These are phyloP conservation scores for Cirrhinus molitorella DNA, from an alignment of 2,797 vertebrate species.

Conservation along the genomic window DNA sequence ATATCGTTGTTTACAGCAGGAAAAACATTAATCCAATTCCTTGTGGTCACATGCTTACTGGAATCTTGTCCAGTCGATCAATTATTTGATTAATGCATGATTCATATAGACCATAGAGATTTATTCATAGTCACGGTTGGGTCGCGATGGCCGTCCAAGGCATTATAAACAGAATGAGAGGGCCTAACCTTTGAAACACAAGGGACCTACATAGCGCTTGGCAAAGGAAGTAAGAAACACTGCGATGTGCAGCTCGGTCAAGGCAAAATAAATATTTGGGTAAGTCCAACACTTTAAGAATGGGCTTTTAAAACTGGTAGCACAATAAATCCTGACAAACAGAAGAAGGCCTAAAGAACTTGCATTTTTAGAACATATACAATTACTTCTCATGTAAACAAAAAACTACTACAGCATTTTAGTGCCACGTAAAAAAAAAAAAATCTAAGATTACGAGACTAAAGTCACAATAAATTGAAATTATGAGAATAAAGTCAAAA, in stretches of 20 bases:
- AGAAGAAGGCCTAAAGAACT: conserved; percentile 37
- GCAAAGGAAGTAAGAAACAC: conserved; percentile 61
- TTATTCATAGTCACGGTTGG: conserved; percentile 45
- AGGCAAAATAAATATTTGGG: conserved; percentile 65
- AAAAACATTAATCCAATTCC: conserved; percentile 48
- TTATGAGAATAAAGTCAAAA: too few species aligned
- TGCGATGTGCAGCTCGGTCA: conserved; percentile 56
- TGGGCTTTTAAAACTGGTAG: conserved; percentile 54
- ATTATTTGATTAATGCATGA: conserved; percentile 55
- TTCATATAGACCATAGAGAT: conserved; percentile 48
- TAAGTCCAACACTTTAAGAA: conserved; percentile 62
- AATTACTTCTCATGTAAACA: too few species aligned
- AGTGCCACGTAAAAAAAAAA: too few species aligned
- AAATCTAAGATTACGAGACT: too few species aligned
- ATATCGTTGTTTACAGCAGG: conserved; percentile 36
- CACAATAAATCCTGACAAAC: conserved; percentile 55
- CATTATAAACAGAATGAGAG: conserved; percentile 61
- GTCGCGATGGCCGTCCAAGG: conserved; percentile 28
- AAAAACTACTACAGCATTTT: too few species aligned
- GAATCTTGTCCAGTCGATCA: conserved; percentile 33
- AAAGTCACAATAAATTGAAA: too few species aligned
- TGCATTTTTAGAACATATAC: not conserved
- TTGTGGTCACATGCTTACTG: conserved; percentile 46
- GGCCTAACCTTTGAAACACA: conserved; percentile 58
- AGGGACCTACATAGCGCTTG: conserved; percentile 54